A percentile compares a stretch with the other conserved stretches of the same genome.
These are phyloP conservation scores for Numenius arquata DNA, from an alignment of 2,113 vertebrate genomes.

Conservation along the genomic window DNA sequence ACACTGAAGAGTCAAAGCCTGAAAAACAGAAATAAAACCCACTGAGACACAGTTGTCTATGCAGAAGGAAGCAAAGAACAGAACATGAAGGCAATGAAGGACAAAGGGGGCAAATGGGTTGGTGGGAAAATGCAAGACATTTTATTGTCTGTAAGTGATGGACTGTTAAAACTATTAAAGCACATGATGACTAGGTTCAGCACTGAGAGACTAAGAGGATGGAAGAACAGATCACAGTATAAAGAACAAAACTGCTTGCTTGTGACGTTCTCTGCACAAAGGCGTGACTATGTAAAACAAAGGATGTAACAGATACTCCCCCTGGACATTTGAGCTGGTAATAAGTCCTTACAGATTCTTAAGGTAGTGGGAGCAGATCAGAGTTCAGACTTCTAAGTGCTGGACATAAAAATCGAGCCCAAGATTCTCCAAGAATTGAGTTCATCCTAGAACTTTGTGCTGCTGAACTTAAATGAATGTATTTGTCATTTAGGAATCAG, in stretches of 20 bases:
- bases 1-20: neutral
- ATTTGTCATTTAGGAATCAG: neutral
- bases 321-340: neutral
- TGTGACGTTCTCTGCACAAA: neutral
- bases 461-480: neutral
- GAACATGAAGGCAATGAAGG: neutral
- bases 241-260: neutral
- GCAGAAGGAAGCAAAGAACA: conserved; percentile 6
- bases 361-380: neutral
- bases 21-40: conserved; percentile 24
- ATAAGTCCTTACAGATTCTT: neutral
- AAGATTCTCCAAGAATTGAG: neutral
- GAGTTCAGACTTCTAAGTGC: neutral
- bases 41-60: neutral
- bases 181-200: neutral
- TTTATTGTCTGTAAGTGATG: conserved; percentile 25
- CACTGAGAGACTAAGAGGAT: neutral
- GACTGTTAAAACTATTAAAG: conserved; percentile 7
- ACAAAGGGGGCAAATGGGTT: neutral
- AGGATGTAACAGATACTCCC: neutral
- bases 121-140: neutral
- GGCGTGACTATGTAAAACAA: neutral
- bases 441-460: neutral
- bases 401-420: neutral
- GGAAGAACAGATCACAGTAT: neutral